These are phyloP conservation scores for Tetraneura akinire DNA, from an alignment of 1,140 invertebrate species.

Conservation along the genomic window DNA sequence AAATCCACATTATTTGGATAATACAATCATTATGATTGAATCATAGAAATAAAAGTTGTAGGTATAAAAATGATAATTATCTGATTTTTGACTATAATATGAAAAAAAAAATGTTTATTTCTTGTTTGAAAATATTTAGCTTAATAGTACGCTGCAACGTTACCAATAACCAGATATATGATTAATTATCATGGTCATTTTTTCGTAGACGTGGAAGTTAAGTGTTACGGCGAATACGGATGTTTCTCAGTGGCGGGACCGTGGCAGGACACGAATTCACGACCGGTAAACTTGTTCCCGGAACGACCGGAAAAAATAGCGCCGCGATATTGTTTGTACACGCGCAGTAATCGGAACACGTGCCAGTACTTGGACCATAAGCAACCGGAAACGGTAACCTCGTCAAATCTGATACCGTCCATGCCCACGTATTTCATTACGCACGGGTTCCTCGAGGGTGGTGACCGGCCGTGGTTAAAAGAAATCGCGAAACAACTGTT, in stretches of 20 bases:
- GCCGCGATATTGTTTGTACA: slow-evolving; percentile 62
- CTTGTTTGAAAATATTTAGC: too few species aligned
- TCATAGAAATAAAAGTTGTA: too few species aligned
- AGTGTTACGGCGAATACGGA: slow-evolving; percentile 77
- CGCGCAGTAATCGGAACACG: slow-evolving; percentile 61
- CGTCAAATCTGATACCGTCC: slow-evolving; percentile 64
- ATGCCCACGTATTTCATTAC: slow-evolving; percentile 74
- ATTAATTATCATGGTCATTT: neutral
- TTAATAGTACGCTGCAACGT: too few species aligned
- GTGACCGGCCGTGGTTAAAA: slow-evolving; percentile 73
- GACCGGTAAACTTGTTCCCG: slow-evolving; percentile 79
- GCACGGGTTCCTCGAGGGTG: slow-evolving; percentile 84
- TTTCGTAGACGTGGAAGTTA: slow-evolving; percentile 51
- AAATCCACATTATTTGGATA: too few species aligned
- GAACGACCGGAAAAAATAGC: slow-evolving; percentile 65
- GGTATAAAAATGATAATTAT: too few species aligned
- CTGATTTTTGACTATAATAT: too few species aligned
- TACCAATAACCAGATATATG: too few species aligned
- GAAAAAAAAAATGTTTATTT: too few species aligned
- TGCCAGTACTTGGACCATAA: slow-evolving; percentile 68
- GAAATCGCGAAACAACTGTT: slow-evolving; percentile 60
- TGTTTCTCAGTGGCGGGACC: slow-evolving; percentile 81
- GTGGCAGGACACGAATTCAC: slow-evolving; percentile 69
- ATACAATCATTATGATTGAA: too few species aligned
- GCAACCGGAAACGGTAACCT: slow-evolving; percentile 64